phyloP scores from a whole-genome alignment of 2,888 invertebrate genomes.

The Drosophila incognita region DNA sequence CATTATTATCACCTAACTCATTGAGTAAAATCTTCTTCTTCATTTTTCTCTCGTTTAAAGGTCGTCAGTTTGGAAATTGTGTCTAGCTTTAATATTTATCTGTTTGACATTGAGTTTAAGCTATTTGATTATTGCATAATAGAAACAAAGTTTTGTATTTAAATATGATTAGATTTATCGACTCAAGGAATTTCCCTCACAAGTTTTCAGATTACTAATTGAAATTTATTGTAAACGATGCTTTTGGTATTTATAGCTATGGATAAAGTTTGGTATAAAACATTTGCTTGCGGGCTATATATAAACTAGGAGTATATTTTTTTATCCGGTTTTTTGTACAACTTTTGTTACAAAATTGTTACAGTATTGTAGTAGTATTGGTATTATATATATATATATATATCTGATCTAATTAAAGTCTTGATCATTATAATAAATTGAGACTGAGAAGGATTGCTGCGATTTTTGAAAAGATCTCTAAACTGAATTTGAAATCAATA shows the following conservation, averaged over 20 bases:
- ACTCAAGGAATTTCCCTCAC: neutral
- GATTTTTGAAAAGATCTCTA: neutral
- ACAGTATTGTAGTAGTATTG: no score
- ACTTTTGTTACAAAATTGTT: neutral
- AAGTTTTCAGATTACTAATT: constrained; percentile 12
- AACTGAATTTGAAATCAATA: neutral
- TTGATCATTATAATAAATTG: neutral
- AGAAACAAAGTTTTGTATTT: constrained; percentile 11
- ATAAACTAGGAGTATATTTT: neutral
- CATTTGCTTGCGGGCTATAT: neutral
- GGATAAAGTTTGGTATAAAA: neutral
- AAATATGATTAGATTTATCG: neutral
- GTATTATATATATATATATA: neutral
- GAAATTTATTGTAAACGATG: constrained; percentile 2
- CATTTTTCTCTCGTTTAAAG: constrained; percentile 2
- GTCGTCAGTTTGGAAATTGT: constrained; percentile 17
- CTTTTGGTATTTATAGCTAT: neutral
- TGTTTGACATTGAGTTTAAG: constrained; percentile 38
- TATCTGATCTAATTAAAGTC: neutral
- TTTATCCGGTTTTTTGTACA: neutral
- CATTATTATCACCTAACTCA: constrained; percentile 82
- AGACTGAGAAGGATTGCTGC: rapidly evolving
- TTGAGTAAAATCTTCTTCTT: constrained; percentile 39
- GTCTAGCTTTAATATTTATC: constrained; percentile 16
- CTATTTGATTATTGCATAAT: neutral